Base-by-base conservation (phyloP, 1,140 invertebrate genomes). In the Drosophila equinoxialis region DNA sequence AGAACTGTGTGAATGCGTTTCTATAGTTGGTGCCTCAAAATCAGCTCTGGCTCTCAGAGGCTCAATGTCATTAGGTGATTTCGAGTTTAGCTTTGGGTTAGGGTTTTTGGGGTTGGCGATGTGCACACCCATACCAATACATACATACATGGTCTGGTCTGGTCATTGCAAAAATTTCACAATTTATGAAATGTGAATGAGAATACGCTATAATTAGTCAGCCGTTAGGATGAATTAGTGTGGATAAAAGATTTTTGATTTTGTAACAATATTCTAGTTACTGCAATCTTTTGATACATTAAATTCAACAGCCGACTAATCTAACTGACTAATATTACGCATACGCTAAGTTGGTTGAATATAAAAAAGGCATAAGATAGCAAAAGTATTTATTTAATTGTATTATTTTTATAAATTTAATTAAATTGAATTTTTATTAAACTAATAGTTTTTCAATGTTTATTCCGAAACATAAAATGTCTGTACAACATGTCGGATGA, bases 11-110 rank as follows among this genome's bases (percentile, higher is more conserved):
- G 30, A 30, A 30, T 30, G 6, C 30, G 6, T 8, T 51, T 20
- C 45, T 8, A 20, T 48, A 26, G 45, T 48, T 48, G 10, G 17
- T 17, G 45, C 14, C 45, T 65, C 23, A 58, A 75, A 74, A 48
- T 51, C 45, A 51, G 45, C 17, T 51, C 45, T 51, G 17, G 45
- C 45, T 51, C 45, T 23, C 20, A 65, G 74, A 51, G 65, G 54
- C 72, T 75, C 71, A 63, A 54, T 69, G 65, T 69, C 74, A 76
- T 76, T 76, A 69, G 71, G 63, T 23, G 57, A 30, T 74, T 74
- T 57, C 4, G 37, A 4, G 37, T n/a, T 39, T 39, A 0, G 35
- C 2, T 30, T 30, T 30, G 55, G 63, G 37, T 37, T 55, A 13
- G 1, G 65, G 72, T 13, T 45, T 45, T 14, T 17, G 8, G 48